These are phyloP conservation scores for Chironomus tentans DNA, from an alignment of 2,888 invertebrate species.

Conservation along the genomic window DNA sequence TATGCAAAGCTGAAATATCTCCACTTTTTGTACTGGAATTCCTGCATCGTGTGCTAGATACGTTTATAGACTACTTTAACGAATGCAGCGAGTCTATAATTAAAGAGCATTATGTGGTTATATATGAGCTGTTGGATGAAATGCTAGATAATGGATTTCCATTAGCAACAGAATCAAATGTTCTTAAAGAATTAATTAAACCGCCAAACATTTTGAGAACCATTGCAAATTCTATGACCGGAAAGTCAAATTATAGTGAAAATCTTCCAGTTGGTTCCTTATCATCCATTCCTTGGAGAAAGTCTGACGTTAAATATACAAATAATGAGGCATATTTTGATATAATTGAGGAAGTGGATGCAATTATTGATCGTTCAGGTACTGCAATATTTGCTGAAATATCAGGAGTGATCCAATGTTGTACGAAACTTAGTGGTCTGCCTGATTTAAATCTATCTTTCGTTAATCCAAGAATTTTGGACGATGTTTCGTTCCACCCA, in stretches of 20 bases:
- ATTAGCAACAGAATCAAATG: conserved; percentile 95
- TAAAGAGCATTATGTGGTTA: conserved; percentile 98
- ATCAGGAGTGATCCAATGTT: conserved; percentile 99
- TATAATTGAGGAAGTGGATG: conserved; percentile 98
- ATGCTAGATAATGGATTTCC: conserved; percentile 99
- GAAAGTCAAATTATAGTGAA: conserved; percentile 89
- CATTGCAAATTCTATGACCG: conserved; percentile 96
- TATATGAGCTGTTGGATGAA: conserved; percentile 97
- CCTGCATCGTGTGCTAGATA: conserved; percentile 92
- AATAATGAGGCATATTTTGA: conserved; percentile 99
- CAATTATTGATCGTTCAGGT: conserved; percentile 96
- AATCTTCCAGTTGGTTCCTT: conserved; percentile 92
- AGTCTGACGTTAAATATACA: conserved; percentile 96
- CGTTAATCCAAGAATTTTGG: conserved; percentile 93
- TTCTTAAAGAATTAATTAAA: conserved; percentile 95
- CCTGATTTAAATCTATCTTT: conserved; percentile 96
- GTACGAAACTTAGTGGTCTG: conserved; percentile 97
- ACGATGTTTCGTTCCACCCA: conserved; percentile 99
- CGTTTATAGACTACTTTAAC: conserved; percentile 96
- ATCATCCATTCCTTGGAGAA: conserved; percentile 96
- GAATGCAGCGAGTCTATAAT: conserved; percentile 94
- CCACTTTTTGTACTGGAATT: conserved; percentile 98
- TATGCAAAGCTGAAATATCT: conserved; percentile 93
- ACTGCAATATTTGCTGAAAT: conserved; percentile 98
- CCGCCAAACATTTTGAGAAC: conserved; percentile 96